Base-by-base conservation (phyloP, 2,113 vertebrate genomes). In the Megatriorchis doriae region DNA sequence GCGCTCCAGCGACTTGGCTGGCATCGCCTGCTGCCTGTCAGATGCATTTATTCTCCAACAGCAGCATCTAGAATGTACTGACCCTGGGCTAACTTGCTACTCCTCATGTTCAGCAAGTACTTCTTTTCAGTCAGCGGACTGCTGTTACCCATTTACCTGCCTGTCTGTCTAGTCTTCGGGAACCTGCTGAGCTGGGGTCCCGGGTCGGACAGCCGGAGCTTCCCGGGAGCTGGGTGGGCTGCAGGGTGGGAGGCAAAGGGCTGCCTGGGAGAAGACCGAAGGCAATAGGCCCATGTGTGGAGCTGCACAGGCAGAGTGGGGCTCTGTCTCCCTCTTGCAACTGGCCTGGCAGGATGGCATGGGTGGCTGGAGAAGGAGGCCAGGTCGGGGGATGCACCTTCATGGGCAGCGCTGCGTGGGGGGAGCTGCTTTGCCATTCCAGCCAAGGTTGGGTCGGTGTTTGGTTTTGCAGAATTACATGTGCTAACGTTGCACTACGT, bases 331-430 rank as follows among this genome's bases (percentile, higher is more conserved):
- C 29, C 20, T 8, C 0, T 15, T 6, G 10, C 32, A 8, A 55
- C 42, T 42, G 63, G 36, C 42, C 50, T 14, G 55, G 31, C 4
- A 11, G 52, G 29, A 2, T 22, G 38, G 1, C 3, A 1, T 0
- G 7, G 25, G 7, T 10, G 55, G 43, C 21, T 5, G 31, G 31
- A 77, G 22, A 52, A 52, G 38, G 38, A 0, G 10, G 32, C 40
- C 16, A 8, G 40, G 16, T 20, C 45, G 58, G 56, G 56, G 62
- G 58, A 45, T 65, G 63, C 14, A 10, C 32, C 22, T 32, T 32
- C 8, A 2, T 0, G 0, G 25, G 36, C 53, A 38, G 16, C 1
- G 3, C 45, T 9, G 6, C 5, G 1, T 10, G 19, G 2, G 7
- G 15, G 68, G 38, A 88, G 8, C 61, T 16, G 11, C 50, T 38